phyloP scores from a whole-genome alignment of 2,797 vertebrate species.

The Anguilla anguilla region DNA sequence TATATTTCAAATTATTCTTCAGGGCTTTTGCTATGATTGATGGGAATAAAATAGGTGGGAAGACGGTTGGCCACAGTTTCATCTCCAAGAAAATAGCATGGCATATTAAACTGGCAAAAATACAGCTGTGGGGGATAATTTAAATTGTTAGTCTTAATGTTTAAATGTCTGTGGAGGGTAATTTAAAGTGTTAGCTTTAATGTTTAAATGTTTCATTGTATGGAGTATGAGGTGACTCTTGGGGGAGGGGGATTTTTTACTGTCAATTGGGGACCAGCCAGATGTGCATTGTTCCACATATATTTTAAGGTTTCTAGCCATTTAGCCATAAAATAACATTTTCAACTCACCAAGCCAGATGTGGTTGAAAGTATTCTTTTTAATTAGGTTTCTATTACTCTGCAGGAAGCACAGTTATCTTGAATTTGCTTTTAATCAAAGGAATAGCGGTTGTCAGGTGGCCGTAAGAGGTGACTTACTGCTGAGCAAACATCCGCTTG shows the following conservation, averaged over 20 bases:
- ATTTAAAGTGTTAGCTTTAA: neutral
- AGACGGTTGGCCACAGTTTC: neutral
- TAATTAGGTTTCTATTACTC: neutral
- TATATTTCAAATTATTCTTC: neutral
- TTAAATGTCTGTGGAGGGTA: neutral
- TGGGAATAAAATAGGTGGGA: neutral
- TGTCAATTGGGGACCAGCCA: neutral
- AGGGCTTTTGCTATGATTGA: neutral
- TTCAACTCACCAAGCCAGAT: neutral
- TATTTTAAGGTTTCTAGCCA: neutral
- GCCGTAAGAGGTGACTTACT: neutral
- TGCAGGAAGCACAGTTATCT: constrained; percentile 17
- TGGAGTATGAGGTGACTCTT: constrained; percentile 8
- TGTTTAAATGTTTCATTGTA: neutral
- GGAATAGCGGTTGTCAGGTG: neutral
- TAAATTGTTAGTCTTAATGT: neutral
- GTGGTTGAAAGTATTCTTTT: neutral
- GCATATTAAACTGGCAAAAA: neutral
- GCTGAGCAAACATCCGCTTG: constrained; percentile 17
- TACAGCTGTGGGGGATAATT: neutral
- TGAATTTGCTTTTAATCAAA: neutral
- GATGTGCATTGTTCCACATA: constrained; percentile 5
- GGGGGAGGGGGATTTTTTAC: neutral
- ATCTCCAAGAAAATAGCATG: neutral
- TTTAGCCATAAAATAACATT: constrained; percentile 18